Evolutionary conservation across 2,113 vertebrate genomes (phyloP), one percentile per base, ranked within the genome.

Genomic region (Gadus macrocephalus): DNA sequence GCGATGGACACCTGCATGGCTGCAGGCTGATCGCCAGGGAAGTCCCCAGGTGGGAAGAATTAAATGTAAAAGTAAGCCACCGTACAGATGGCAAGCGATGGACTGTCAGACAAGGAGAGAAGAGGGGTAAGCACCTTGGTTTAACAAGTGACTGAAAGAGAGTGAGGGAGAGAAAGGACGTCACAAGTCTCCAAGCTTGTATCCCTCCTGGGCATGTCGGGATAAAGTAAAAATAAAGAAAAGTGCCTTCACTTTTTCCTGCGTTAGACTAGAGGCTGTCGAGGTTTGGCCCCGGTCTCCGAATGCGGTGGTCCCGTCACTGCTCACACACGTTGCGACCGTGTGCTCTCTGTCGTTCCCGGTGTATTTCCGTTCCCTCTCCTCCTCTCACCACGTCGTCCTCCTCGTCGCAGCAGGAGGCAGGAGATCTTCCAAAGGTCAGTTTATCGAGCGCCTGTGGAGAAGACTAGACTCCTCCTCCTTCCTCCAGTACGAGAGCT

Each of bases 1-100:
- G 97, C 97, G 73, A 99, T 98, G 85, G 97, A 99, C 91, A 99
- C 97, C 92, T 99, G 97, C 97, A 99, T 99, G 89, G 87, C 87
- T 93, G 80, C 31, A 67, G 63, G 71, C 70, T 20, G 35, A 64
- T 56, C 0, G 16, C 11, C 28, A 64, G 59, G 65, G 14, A 49
- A 78, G 70, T 71, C 69, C 14, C 15, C 22, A 15, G 14, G 20
- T 11, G 22, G 1, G 64, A 22, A 49, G 22, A 55, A 61, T 53
- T 9, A 12, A 16, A 8, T 4, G 6, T 25, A 64, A 6, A 9
- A 16, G 4, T 27, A 14, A 1, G 15, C 12, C 19, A 11, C 49
- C 53, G 64, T 20, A 14, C 60, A 11, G 20, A 12, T 22, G 5
- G 7, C 25, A 25, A 55, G 53, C 12, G 53, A 16, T 5, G 53